Base-by-base conservation (phyloP, 2,888 invertebrate genomes). In the Dromius quadrimaculatus region DNA sequence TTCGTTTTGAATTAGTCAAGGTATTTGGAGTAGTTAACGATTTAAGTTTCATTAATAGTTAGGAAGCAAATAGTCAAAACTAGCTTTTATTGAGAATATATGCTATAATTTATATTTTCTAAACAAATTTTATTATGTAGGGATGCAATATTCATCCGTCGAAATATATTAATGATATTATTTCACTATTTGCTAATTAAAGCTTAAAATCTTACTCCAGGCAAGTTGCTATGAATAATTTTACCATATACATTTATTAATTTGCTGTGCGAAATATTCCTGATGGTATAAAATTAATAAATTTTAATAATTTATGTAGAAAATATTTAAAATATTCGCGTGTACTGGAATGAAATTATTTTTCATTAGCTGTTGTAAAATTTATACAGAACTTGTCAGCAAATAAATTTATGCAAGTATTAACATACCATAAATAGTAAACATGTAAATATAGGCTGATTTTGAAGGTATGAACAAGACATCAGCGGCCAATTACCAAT, bases 181-280 rank as follows among this genome's bases (percentile, higher is more conserved):
- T 11, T 11, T 41, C 23, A 22, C 23, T 23, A 62, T 62, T 62
- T 22, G 62, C 62, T 62, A 62, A 62, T 62, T 62, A 62, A 62
- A 62, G 22, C 62, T 11, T 62, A 62, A 62, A 62, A 13, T 41
- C 11, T 62, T 13, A 62, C 62, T 13, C 23, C 22, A 23, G 62
- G 62, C 62, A 22, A 15, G 41, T 20, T 6, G 23, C 11, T 38
- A 23, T 62, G 62, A 41, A 62, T 62, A 62, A 62, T 62, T 62
- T 62, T 62, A 38, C 22, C 62, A 59, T 59, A 59, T 59, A 59
- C 36, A 59, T 59, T 59, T 59, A 59, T 59, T 36, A 59, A 36
- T 59, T 36, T 36, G 50, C 23, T 28, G 50, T 54, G 50, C 23
- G 28, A 54, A 54, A 54, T 54, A 23, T 28, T 8, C 50, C 28